Percentiles rank a stretch among this genome's conserved stretches.
Conservation (phyloP, 1,140 invertebrate genomes). For the Neodiprion virginianus region DNA sequence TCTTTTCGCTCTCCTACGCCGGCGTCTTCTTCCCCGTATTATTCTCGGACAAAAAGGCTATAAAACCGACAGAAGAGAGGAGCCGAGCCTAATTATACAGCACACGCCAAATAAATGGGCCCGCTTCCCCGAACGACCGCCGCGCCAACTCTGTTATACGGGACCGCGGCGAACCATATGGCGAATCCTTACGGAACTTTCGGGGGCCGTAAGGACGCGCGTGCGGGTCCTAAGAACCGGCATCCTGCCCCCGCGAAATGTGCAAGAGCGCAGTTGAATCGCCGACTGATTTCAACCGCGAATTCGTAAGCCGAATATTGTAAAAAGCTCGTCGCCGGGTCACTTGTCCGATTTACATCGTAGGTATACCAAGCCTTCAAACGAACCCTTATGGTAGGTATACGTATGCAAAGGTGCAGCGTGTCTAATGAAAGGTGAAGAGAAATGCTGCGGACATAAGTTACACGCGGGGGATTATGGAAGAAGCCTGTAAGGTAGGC, state of each 20-base stretch:
- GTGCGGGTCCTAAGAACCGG: slow-evolving; percentile 27
- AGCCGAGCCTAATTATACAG: slow-evolving; percentile 51
- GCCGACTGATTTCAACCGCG: neutral
- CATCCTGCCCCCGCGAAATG: slow-evolving; percentile 22
- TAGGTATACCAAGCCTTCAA: neutral
- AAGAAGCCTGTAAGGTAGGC: neutral
- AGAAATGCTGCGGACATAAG: no score
- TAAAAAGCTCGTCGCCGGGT: neutral
- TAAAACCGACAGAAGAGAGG: slow-evolving; percentile 26
- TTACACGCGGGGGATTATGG: no score
- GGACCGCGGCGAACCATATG: slow-evolving; percentile 45
- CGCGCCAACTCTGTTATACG: slow-evolving; percentile 34
- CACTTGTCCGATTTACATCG: no score
- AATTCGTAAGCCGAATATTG: neutral
- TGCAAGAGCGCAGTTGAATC: neutral
- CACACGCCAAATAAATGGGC: slow-evolving; percentile 52
- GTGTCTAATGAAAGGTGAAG: no score
- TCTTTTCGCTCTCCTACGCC: neutral
- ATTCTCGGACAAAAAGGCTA: neutral
- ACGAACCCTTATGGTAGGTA: neutral
- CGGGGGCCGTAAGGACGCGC: slow-evolving; percentile 30
- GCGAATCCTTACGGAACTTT: slow-evolving; percentile 49
- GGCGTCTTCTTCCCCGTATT: neutral
- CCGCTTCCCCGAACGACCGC: slow-evolving; percentile 33
- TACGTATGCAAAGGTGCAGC: no score